Conservation (phyloP, 2,888 invertebrate genomes). For the Morinoia aosen region DNA sequence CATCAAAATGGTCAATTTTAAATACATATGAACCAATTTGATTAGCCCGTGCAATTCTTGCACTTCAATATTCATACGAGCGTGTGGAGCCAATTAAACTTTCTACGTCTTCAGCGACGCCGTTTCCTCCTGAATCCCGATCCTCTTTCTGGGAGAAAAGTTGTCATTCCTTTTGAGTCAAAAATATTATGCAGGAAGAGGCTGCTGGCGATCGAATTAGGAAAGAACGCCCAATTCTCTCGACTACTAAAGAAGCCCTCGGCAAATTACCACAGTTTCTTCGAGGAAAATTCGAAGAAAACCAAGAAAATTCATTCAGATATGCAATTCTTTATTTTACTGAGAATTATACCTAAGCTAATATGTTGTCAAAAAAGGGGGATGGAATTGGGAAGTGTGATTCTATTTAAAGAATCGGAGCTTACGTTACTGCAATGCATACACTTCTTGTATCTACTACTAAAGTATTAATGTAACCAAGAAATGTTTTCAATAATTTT, state of each 20-base stretch:
- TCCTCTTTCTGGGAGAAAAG: background rate
- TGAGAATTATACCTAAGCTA: too few species aligned
- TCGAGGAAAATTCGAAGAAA: background rate
- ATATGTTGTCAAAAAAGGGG: too few species aligned
- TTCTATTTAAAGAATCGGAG: too few species aligned
- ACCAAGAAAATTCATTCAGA: background rate
- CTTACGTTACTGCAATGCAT: too few species aligned
- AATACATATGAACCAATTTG: too few species aligned
- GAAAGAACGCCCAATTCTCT: conserved; percentile 1
- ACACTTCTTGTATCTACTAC: too few species aligned
- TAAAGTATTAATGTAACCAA: too few species aligned
- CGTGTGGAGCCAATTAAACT: background rate
- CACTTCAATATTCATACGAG: background rate
- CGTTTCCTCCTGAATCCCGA: background rate
- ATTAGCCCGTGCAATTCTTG: background rate
- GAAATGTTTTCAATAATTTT: too few species aligned
- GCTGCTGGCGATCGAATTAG: background rate
- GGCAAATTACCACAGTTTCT: conserved; percentile 12
- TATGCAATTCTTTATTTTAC: background rate
- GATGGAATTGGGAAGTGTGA: too few species aligned
- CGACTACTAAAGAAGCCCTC: conserved; percentile 6
- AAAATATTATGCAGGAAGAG: conserved; percentile 17
- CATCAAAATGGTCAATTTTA: too few species aligned
- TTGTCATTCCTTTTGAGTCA: background rate
- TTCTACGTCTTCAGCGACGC: background rate